A percentile compares a stretch with the other conserved stretches of the same genome.
phyloP scores from a whole-genome alignment of 2,888 invertebrate genomes.

The Bimastos eiseni region DNA sequence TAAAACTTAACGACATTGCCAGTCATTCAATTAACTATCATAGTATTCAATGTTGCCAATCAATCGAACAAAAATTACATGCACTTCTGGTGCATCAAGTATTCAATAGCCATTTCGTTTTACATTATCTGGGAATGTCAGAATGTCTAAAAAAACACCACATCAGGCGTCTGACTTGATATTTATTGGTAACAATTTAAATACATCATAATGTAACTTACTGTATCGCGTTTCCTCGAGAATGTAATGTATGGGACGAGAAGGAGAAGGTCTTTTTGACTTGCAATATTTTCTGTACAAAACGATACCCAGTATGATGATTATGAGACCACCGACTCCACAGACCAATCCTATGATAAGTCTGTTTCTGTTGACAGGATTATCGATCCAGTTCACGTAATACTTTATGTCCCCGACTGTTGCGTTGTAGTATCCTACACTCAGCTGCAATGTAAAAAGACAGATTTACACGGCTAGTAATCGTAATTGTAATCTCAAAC shows the following conservation, averaged over 20 bases:
- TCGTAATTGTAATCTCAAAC: no score
- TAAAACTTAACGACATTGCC: no score
- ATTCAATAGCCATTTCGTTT: no score
- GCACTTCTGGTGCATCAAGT: no score
- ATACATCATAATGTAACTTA: not conserved
- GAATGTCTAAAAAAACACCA: no score
- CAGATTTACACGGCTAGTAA: no score
- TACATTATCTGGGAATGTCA: no score
- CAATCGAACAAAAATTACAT: no score
- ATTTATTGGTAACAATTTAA: no score
- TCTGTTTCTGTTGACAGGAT: not conserved
- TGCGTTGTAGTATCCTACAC: not conserved
- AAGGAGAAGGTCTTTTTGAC: not conserved
- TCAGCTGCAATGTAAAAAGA: not conserved
- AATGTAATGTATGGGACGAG: not conserved
- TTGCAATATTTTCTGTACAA: not conserved
- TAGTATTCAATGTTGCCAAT: no score
- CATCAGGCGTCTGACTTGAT: no score
- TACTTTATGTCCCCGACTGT: not conserved
- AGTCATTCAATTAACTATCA: no score
- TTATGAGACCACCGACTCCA: not conserved
- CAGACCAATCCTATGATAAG: conserved; percentile 22
- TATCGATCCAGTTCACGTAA: not conserved
- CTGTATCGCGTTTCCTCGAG: not conserved
- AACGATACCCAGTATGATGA: not conserved